Evolutionary conservation across 2,113 vertebrate species (phyloP).

Genomic region (Thermophis baileyi): DNA sequence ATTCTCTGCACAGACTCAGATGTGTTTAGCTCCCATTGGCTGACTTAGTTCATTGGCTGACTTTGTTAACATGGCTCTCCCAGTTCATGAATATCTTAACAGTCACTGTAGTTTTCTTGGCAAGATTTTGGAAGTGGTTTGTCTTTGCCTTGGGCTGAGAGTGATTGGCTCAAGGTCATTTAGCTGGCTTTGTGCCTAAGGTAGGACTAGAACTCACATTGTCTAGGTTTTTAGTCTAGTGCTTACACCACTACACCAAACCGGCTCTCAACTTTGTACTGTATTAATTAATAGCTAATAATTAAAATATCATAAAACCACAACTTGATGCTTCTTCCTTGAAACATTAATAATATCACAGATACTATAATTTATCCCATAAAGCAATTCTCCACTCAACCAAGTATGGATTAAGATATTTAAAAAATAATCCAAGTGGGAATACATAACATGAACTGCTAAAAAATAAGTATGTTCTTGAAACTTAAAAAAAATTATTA

Average conservation of each 20-base stretch:
- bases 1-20: no score
- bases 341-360: not conserved
- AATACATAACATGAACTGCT: not conserved
- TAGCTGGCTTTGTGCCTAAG: not conserved
- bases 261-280: not conserved
- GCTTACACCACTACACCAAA: not conserved
- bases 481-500: not conserved
- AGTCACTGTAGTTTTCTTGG: not conserved
- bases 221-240: not conserved
- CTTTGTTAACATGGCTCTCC: no score
- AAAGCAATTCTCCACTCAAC: not conserved
- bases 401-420: not conserved
- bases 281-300: not conserved
- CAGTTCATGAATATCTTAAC: no score
- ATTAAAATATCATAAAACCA: not conserved
- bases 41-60: no score
- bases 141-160: not conserved
- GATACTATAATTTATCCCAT: not conserved
- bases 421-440: not conserved
- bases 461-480: not conserved
- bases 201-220: not conserved
- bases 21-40: no score
- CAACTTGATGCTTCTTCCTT: not conserved
- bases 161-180: not conserved
- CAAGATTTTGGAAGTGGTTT: not conserved